phyloP scores from a whole-genome alignment of 2,888 invertebrate genomes.

The Drosophila nr. fundita region DNA sequence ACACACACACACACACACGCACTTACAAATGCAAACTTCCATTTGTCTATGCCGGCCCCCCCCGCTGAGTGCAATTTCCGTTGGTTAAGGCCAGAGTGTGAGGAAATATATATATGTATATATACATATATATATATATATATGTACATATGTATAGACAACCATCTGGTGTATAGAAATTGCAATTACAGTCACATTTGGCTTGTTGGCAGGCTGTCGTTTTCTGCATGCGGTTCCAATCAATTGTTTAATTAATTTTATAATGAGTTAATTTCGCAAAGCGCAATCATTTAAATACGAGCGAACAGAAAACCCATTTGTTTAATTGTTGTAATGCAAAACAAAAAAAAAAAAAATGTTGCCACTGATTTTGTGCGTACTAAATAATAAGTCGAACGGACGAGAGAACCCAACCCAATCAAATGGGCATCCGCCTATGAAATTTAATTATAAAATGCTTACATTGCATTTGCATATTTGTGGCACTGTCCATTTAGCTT shows the following conservation, averaged over 20 bases:
- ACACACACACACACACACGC: constrained; percentile 34
- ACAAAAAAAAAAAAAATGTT: not conserved
- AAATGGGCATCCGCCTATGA: constrained; percentile 48
- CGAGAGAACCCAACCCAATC: not conserved
- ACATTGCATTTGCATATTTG: constrained; percentile 72
- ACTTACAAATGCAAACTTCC: constrained; percentile 22
- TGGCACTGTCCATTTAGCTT: constrained; percentile 49
- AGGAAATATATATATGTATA: not conserved
- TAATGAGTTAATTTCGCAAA: constrained; percentile 82
- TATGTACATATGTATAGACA: not conserved
- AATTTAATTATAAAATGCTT: constrained; percentile 79
- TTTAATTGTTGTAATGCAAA: constrained; percentile 45
- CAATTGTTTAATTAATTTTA: constrained; percentile 83
- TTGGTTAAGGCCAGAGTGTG: constrained; percentile 22
- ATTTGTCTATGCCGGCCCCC: constrained; percentile 18
- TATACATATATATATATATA: not conserved
- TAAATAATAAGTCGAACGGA: constrained; percentile 46
- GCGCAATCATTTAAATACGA: constrained; percentile 64
- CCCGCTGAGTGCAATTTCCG: constrained; percentile 68
- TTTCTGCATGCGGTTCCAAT: constrained; percentile 48
- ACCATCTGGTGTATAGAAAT: constrained; percentile 40
- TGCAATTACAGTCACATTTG: constrained; percentile 56
- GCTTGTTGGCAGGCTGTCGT: constrained; percentile 2
- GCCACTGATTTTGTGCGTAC: constrained; percentile 51
- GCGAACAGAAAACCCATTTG: constrained; percentile 40